Base-by-base conservation (phyloP, 2,888 invertebrate species). In the Colostygia pectinataria region DNA sequence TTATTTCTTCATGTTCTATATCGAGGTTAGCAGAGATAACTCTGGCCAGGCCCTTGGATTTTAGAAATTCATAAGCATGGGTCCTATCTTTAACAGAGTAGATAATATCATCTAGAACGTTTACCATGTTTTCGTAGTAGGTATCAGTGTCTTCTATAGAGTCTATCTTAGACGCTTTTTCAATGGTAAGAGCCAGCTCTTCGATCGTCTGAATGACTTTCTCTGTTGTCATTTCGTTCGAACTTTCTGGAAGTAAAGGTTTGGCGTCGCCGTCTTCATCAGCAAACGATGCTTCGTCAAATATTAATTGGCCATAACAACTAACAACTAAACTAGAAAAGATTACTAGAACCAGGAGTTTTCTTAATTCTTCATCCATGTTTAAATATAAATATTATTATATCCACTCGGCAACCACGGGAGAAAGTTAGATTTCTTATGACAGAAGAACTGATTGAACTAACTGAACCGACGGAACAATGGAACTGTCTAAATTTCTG, bases 1-100 rank as follows among this genome's bases (percentile, higher is more conserved):
- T 74, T 1, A 87, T 29, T 12, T 70, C 66, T 1, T 58, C 31
- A 36, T 77, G 46, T 2, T 63, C 41, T 1, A 59, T 57, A 14
- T 29, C 42, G 0, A 85, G 53, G 46, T 74, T 66, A 0, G 67
- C 65, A 0, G 66, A 55, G 1, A 85, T 53, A 2, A 80, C 54
- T 58, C 77, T 68, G 6, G 77, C 66, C 1, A 85, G 52, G 0
- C 86, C 86, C 38, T 77, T 77, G 0, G 63, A 68, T 56, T 74
- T 76, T 0, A 85, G 40, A 42, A 87, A 83, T 37, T 61, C 66
- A 28, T 76, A 67, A 0, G 76, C 72, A 12, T 78, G 69, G 2
- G 61, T 62, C 0, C 66, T 55, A n/a, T 71, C 58, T 40, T 63
- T 67, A 0, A 81, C 47, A 3, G 66, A 51, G 8, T 72, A 61